A percentile compares a stretch with the other conserved stretches of the same genome.
These are phyloP conservation scores for western clawed frog (Xenopus tropicalis) DNA, from an alignment of 2,113 vertebrate genomes.

Conservation along the genomic window DNA sequence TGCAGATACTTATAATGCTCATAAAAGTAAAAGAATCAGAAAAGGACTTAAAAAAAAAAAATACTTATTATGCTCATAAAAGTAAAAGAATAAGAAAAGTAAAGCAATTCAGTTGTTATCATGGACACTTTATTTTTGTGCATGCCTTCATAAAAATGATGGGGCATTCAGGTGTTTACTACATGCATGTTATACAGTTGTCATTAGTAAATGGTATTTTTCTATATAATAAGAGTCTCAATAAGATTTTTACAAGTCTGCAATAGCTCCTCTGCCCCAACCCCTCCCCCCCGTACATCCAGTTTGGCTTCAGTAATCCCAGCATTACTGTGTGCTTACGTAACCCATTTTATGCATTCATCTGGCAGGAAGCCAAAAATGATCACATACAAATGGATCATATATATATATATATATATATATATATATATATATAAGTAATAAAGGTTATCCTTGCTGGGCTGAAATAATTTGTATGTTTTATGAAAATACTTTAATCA, in stretches of 20 bases:
- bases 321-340: neutral
- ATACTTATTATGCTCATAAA: neutral
- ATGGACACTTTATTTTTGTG: neutral
- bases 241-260: neutral
- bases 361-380: neutral
- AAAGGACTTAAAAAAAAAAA: too few species aligned
- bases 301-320: neutral
- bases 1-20: too few species aligned
- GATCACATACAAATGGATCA: neutral
- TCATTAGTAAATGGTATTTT: neutral
- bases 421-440: too few species aligned
- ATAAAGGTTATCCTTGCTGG: neutral
- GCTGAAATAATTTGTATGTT: neutral
- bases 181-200: neutral
- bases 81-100: neutral
- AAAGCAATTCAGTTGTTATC: neutral
- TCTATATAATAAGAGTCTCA: neutral
- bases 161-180: neutral
- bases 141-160: neutral
- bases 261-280: neutral
- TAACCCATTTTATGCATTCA: neutral
- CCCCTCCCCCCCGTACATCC: too few species aligned
- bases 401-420: too few species aligned
- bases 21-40: neutral
- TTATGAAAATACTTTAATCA: neutral